Percentiles rank a stretch among this genome's conserved stretches.
Conservation (phyloP, 2,797 vertebrate species). For the Gallinago stenura region DNA sequence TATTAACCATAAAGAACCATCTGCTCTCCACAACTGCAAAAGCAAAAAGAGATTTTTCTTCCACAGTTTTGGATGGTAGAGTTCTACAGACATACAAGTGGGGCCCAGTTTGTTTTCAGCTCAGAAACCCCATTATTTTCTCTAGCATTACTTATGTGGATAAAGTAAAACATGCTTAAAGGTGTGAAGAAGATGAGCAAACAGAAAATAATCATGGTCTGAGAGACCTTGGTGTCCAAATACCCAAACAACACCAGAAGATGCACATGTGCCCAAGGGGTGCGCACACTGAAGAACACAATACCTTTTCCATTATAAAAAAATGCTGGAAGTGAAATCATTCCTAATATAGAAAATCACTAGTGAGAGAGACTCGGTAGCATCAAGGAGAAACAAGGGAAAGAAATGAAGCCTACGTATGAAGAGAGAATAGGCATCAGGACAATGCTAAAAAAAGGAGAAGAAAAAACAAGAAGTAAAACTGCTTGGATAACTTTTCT, state of each 20-base stretch:
- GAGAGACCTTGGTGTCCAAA: neutral
- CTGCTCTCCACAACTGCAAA: neutral
- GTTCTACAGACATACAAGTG: neutral
- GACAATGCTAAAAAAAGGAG: neutral
- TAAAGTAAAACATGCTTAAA: neutral
- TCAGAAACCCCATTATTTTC: neutral
- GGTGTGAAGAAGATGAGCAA: neutral
- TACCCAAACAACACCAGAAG: neutral
- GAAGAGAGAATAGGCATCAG: neutral
- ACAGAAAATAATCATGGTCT: neutral
- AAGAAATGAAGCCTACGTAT: neutral
- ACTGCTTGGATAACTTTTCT: neutral
- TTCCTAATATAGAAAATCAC: neutral
- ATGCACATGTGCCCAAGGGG: neutral
- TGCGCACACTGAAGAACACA: rapidly evolving
- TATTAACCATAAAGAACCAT: neutral
- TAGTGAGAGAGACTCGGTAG: neutral
- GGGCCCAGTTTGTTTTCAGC: neutral
- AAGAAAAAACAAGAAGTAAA: neutral
- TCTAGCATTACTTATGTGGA: neutral
- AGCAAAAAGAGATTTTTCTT: neutral
- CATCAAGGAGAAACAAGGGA: neutral
- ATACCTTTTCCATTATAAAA: neutral
- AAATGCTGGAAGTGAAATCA: neutral
- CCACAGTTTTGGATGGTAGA: neutral